These are phyloP conservation scores for Clostera curtula DNA, from an alignment of 2,888 invertebrate species.

Conservation along the genomic window DNA sequence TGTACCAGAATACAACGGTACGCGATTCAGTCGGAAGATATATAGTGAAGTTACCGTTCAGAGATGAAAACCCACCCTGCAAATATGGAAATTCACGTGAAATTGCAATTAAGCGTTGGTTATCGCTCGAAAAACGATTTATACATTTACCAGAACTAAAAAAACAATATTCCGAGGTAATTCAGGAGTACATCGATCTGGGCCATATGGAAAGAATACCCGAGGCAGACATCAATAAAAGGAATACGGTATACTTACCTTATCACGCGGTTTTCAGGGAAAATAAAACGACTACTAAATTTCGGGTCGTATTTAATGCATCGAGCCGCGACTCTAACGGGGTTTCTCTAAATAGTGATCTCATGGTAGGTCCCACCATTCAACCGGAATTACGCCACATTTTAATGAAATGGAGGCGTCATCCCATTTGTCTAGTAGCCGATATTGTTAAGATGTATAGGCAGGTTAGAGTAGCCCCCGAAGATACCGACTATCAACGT, in stretches of 20 bases:
- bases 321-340: constrained; percentile 1
- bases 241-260: constrained; percentile 17
- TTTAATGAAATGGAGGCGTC: constrained; percentile 1
- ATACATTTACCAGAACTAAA: constrained; percentile 9
- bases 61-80: constrained; percentile 4
- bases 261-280: constrained; percentile 25
- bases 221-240: neutral
- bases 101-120: constrained; percentile 10
- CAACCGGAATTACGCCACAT: constrained; percentile 3
- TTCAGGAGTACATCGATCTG: constrained; percentile 15
- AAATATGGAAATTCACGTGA: constrained; percentile 1
- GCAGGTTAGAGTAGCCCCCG: constrained; percentile 2
- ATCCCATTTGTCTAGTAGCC: constrained; percentile 1
- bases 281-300: constrained; percentile 7
- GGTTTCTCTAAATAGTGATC: too few relatives aligned
- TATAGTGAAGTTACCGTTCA: constrained; percentile 4
- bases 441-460: constrained; percentile 7
- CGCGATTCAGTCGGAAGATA: constrained; percentile 5
- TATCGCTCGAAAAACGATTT: constrained; percentile 10
- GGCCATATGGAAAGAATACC: constrained; percentile 11
- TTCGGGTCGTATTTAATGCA: constrained; percentile 4
- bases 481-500: constrained; percentile 2
- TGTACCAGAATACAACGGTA: constrained; percentile 2
- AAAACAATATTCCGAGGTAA: constrained; percentile 13
- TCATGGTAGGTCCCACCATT: constrained; percentile 3